phyloP scores from a whole-genome alignment of 2,113 vertebrate genomes.

The Pterocles gutturalis region DNA sequence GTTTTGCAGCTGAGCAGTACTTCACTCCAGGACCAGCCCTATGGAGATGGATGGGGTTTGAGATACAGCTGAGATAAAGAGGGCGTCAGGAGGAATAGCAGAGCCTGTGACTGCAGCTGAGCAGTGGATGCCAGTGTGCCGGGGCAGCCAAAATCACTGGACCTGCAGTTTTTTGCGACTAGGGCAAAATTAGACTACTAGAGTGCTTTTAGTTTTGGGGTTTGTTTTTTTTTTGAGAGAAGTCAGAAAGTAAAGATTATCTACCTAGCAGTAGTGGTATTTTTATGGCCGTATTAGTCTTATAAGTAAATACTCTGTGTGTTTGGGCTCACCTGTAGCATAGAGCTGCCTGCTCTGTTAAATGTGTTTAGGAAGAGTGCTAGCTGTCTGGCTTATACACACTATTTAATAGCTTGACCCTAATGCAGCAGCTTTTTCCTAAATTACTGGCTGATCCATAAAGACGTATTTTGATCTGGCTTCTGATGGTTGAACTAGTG shows the following conservation, averaged over 20 bases:
- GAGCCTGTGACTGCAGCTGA: too few species aligned
- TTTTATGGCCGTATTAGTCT: not conserved
- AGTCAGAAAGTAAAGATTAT: not conserved
- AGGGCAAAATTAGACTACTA: not conserved
- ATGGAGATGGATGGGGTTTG: not conserved
- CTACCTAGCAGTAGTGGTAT: not conserved
- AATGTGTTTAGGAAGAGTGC: not conserved
- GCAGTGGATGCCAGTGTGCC: rapidly evolving
- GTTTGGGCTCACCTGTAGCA: not conserved
- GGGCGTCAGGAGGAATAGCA: not conserved
- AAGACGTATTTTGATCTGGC: not conserved
- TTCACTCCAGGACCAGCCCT: not conserved
- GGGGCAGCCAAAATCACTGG: not conserved
- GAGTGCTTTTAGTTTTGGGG: not conserved
- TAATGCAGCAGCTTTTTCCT: not conserved
- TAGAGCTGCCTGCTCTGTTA: not conserved
- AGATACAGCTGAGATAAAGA: not conserved
- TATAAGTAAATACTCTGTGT: not conserved
- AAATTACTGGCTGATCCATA: not conserved
- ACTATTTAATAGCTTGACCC: not conserved
- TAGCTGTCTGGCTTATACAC: not conserved
- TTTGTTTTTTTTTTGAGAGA: not conserved
- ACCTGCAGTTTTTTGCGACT: not conserved
- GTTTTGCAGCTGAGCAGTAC: not conserved
- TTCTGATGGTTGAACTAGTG: not conserved